Evolutionary conservation across 2,113 vertebrate genomes (phyloP).

Genomic region (Ibidorhyncha struthersii): DNA sequence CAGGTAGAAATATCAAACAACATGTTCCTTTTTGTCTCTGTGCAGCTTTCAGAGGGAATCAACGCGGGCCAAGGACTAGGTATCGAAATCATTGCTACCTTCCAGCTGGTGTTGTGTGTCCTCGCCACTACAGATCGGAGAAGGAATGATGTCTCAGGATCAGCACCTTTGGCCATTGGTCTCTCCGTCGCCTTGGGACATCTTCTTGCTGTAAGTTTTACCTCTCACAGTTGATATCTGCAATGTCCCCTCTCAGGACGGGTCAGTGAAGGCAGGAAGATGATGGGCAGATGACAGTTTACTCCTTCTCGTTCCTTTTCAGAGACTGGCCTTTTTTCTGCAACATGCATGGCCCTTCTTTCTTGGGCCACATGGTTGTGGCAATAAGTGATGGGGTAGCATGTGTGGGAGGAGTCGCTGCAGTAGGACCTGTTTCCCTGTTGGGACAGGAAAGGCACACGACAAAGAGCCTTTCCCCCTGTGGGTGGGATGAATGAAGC

Average conservation of each 20-base stretch:
- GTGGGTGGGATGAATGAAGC: not conserved
- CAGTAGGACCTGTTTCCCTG: not conserved
- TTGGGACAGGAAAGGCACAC: not conserved
- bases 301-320: not conserved
- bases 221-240: not conserved
- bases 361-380: no score
- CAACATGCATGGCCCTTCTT: not conserved
- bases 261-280: not conserved
- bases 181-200: slow-evolving; percentile 93
- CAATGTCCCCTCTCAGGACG: rapidly evolving
- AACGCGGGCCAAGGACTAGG: slow-evolving; percentile 88
- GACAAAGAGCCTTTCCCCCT: not conserved
- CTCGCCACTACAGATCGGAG: slow-evolving; percentile 93
- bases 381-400: not conserved
- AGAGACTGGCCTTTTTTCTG: no score
- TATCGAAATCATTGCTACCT: slow-evolving; percentile 91
- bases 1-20: not conserved
- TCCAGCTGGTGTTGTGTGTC: slow-evolving; percentile 96
- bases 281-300: not conserved
- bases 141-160: slow-evolving; percentile 87
- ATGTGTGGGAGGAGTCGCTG: not conserved
- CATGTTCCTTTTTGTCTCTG: not conserved
- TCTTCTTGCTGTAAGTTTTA: slow-evolving; percentile 88
- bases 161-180: slow-evolving; percentile 91
- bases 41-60: slow-evolving; percentile 76